Evolutionary conservation across 2,797 vertebrate species (phyloP), one percentile per base, ranked within the genome.

Genomic region (Crax fasciolata): DNA sequence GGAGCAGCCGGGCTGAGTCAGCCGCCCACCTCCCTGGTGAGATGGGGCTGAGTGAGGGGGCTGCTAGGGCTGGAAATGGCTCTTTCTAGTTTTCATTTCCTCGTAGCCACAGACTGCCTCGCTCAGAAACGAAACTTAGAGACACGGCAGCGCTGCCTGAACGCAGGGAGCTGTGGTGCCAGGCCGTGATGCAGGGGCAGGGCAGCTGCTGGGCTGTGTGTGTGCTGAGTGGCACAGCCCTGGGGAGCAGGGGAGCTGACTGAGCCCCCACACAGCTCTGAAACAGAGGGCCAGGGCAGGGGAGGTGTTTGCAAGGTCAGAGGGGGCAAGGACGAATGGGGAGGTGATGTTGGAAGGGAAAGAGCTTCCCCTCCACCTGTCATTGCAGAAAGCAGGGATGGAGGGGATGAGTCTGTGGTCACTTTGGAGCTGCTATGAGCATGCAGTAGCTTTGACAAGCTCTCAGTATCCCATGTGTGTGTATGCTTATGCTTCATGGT

Each of bases 81-180:
- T 79, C 87, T 89, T 84, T 95, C 74, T 70, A 82, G 93, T 89
- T 97, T 95, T 96, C 93, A 78, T 96, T 97, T 97, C 97, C 94
- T 94, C 12, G 5, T 43, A 80, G 78, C n/a, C 51, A 55, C 32
- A 38, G 35, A 16, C 39, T 95, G 87, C 84, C 38, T 79, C 13
- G 39, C 67, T 95, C 87, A 95, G 96, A 97, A 97, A 95, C 2
- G 90, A 97, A 97, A 97, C 91, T 59, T 8, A 32, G 38, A 87
- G 28, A 28, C 2, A 6, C 2, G 24, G 5, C 25, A 19, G 72
- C 1, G 6, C 65, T 58, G 8, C 19, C 30, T 27, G 91, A 66
- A 2, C 9, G 35, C 23, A 13, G 13, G 9, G 57, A 65, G 9
- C 10, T 30, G 2, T 12, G 3, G 0, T 1, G 52, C 30, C 44